phyloP scores from a whole-genome alignment of 2,888 invertebrate genomes.

The Xestia c-nigrum region DNA sequence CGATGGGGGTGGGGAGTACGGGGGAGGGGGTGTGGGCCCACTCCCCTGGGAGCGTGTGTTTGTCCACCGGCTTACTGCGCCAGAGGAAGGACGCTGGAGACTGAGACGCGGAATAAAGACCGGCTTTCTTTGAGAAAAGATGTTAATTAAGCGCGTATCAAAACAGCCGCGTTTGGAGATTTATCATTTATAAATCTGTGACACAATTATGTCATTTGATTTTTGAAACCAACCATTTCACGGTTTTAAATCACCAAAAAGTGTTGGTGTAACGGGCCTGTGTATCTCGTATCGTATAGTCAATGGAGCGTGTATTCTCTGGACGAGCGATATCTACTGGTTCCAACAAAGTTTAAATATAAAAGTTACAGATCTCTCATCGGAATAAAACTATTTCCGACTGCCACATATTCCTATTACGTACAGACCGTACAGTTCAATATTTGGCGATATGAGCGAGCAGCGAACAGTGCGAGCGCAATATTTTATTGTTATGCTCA shows the following conservation, averaged over 20 bases:
- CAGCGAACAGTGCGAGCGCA: background rate
- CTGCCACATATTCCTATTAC: conserved; percentile 24
- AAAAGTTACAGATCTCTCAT: conserved; percentile 42
- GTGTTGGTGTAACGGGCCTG: background rate
- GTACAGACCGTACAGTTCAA: conserved; percentile 24
- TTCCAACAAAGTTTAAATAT: conserved; percentile 44
- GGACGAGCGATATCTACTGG: conserved; percentile 8
- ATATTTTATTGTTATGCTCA: conserved; percentile 24
- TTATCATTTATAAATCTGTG: conserved; percentile 20
- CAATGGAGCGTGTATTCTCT: conserved; percentile 15
- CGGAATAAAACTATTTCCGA: conserved; percentile 32
- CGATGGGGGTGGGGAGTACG: background rate
- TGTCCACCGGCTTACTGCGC: conserved; percentile 57
- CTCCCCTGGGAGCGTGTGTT: conserved; percentile 40
- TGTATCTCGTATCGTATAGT: conserved; percentile 9
- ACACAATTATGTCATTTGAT: conserved; percentile 2
- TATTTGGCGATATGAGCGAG: conserved; percentile 27
- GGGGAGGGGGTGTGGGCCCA: background rate
- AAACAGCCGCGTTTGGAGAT: conserved; percentile 16
- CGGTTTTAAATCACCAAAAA: background rate
- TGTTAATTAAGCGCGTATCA: conserved; percentile 45
- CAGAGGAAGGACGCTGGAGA: conserved; percentile 24
- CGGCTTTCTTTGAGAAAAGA: conserved; percentile 34
- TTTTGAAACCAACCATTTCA: conserved; percentile 1
- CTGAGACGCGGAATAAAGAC: conserved; percentile 25